phyloP scores from a whole-genome alignment of 2,888 invertebrate genomes.

The Nomada fabriciana region DNA sequence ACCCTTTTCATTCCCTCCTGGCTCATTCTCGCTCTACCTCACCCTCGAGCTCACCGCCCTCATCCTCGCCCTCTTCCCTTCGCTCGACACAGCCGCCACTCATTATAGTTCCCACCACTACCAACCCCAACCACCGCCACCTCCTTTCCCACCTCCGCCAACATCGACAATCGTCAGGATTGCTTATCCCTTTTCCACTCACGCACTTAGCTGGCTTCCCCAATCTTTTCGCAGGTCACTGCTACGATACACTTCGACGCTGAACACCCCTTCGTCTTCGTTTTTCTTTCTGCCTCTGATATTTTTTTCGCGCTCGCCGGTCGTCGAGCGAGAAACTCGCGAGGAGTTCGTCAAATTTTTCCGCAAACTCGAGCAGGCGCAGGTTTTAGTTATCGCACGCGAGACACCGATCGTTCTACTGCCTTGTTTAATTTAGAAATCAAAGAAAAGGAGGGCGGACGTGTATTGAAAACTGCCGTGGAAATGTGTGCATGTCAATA shows the following conservation, averaged over 20 bases:
- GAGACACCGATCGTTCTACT: too few species aligned
- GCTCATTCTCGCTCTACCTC: slow-evolving; percentile 47
- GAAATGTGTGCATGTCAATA: too few species aligned
- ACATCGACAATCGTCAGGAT: slow-evolving; percentile 60
- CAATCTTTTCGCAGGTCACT: slow-evolving; percentile 68
- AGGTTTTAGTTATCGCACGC: not conserved
- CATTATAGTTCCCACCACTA: slow-evolving; percentile 79
- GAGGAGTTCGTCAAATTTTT: slow-evolving; percentile 52
- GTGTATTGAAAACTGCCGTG: too few species aligned
- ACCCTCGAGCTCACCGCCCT: slow-evolving; percentile 57
- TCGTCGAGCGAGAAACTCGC: slow-evolving; percentile 30
- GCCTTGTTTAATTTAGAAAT: too few species aligned
- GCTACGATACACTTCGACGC: slow-evolving; percentile 54
- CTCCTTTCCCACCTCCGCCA: slow-evolving; percentile 65
- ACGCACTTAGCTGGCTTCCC: slow-evolving; percentile 68
- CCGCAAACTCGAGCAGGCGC: slow-evolving; percentile 23
- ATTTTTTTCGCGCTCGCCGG: not conserved
- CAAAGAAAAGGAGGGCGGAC: too few species aligned
- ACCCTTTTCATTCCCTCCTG: slow-evolving; percentile 21
- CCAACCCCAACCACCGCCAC: slow-evolving; percentile 56
- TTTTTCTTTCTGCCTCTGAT: not conserved
- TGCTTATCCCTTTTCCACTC: slow-evolving; percentile 66
- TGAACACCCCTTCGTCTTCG: slow-evolving; percentile 12
- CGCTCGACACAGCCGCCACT: slow-evolving; percentile 69
- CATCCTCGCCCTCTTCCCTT: slow-evolving; percentile 51